phyloP scores from a whole-genome alignment of 2,797 vertebrate species.

The Euthynnus affinis region DNA sequence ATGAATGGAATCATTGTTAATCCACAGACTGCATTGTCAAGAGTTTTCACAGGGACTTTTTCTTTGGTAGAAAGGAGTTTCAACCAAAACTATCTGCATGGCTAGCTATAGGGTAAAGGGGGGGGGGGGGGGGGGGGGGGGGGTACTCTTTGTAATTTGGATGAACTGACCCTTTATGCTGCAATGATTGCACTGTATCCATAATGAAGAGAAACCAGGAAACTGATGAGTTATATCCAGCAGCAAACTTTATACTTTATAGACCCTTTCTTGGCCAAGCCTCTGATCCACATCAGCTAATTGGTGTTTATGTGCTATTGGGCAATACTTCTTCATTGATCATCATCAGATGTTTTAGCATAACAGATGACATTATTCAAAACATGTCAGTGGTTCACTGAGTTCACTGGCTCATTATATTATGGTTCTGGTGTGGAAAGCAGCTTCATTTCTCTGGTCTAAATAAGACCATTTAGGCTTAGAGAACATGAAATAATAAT shows the following conservation, averaged over 20 bases:
- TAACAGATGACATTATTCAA: constrained; percentile 42
- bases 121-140: too few relatives aligned
- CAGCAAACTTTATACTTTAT: constrained; percentile 31
- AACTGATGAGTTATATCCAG: constrained; percentile 19
- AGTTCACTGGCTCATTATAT: constrained; percentile 48
- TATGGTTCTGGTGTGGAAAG: constrained; percentile 12
- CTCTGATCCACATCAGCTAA: constrained; percentile 49
- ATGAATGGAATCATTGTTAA: not conserved
- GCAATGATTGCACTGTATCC: constrained; percentile 26
- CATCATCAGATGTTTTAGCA: constrained; percentile 35
- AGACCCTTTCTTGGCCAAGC: constrained; percentile 11
- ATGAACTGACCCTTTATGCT: constrained; percentile 22
- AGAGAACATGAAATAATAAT: constrained; percentile 42
- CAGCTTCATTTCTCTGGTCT: not conserved
- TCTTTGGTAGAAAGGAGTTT: not conserved
- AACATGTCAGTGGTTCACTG: constrained; percentile 25
- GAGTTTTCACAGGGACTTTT: not conserved
- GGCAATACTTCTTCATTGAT: constrained; percentile 43
- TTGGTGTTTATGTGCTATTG: constrained; percentile 40
- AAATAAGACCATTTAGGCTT: constrained; percentile 16
- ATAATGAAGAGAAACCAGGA: constrained; percentile 20
- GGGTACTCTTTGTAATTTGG: constrained; percentile 1
- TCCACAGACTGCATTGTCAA: not conserved
- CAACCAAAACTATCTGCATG: not conserved
- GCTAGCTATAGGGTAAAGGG: not conserved